These are phyloP conservation scores for Paramisgurnus dabryanus DNA, from an alignment of 2,113 vertebrate genomes.

Conservation along the genomic window DNA sequence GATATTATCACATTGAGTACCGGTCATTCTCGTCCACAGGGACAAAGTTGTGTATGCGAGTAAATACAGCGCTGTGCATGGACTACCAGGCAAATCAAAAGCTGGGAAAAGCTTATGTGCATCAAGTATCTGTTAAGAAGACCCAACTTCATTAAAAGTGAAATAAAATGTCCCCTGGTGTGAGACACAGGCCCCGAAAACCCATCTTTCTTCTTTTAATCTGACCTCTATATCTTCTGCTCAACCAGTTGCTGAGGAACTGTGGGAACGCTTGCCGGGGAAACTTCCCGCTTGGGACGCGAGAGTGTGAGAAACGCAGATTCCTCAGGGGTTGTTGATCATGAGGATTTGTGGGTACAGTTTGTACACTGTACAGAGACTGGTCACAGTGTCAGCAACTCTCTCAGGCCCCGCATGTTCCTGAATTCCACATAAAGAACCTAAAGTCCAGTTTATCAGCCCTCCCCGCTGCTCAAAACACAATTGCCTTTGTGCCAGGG, in stretches of 20 bases:
- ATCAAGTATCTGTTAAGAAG: neutral
- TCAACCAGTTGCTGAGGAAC: conserved; percentile 56
- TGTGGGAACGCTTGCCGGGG: conserved; percentile 66
- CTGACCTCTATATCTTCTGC: conserved; percentile 46
- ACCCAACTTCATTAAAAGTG: conserved; percentile 36
- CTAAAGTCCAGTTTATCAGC: conserved; percentile 27
- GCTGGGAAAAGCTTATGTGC: too few species aligned
- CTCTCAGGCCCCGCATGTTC: conserved; percentile 58
- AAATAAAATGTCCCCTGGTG: conserved; percentile 43
- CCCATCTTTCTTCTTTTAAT: conserved; percentile 40
- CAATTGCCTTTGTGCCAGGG: neutral
- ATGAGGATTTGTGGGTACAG: conserved; percentile 55
- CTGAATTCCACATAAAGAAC: conserved; percentile 29
- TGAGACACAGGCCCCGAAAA: conserved; percentile 44
- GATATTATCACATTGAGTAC: too few species aligned
- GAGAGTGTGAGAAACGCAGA: conserved; percentile 59
- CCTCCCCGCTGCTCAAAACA: conserved; percentile 5
- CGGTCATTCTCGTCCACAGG: too few species aligned
- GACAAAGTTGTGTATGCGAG: too few species aligned
- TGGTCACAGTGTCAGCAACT: conserved; percentile 38
- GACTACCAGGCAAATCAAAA: too few species aligned
- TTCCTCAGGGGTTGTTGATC: conserved; percentile 58
- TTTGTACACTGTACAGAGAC: neutral
- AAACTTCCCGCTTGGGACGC: conserved; percentile 62
- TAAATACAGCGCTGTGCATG: too few species aligned